Conservation (phyloP, 2,888 invertebrate species). For the Pterostichus madidus region DNA sequence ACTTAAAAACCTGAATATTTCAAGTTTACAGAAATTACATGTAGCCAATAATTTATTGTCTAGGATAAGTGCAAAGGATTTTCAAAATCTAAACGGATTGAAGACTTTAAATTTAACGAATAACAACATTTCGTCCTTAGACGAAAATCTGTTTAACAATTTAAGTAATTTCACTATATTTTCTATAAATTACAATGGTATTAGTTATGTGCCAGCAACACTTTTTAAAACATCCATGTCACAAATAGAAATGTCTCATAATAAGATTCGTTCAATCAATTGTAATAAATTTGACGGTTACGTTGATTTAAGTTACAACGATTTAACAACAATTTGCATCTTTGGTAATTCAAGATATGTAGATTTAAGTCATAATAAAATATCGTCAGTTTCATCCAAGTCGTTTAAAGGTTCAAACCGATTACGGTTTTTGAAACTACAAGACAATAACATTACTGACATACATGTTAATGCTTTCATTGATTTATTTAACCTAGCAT, state of each 20-base stretch:
- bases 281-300: slow-evolving; percentile 13
- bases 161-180: slow-evolving; percentile 16
- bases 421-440: not conserved
- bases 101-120: slow-evolving; percentile 21
- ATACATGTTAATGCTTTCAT: slow-evolving; percentile 13
- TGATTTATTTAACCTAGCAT: not conserved
- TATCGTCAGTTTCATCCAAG: not conserved
- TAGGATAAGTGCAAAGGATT: not conserved
- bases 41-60: not conserved
- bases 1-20: slow-evolving; percentile 16
- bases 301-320: slow-evolving; percentile 21
- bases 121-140: slow-evolving; percentile 9
- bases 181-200: slow-evolving; percentile 12
- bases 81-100: not conserved
- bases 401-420: not conserved
- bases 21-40: slow-evolving; percentile 26
- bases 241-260: slow-evolving; percentile 2
- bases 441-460: not conserved
- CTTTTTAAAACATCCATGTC: not conserved
- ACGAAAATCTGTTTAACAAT: slow-evolving; percentile 29
- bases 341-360: not conserved
- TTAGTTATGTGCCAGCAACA: not conserved
- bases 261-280: not conserved
- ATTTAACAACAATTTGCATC: not conserved
- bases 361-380: slow-evolving; percentile 15